Evolutionary conservation across 2,113 vertebrate genomes (phyloP).

Genomic region (Rhineura floridana): DNA sequence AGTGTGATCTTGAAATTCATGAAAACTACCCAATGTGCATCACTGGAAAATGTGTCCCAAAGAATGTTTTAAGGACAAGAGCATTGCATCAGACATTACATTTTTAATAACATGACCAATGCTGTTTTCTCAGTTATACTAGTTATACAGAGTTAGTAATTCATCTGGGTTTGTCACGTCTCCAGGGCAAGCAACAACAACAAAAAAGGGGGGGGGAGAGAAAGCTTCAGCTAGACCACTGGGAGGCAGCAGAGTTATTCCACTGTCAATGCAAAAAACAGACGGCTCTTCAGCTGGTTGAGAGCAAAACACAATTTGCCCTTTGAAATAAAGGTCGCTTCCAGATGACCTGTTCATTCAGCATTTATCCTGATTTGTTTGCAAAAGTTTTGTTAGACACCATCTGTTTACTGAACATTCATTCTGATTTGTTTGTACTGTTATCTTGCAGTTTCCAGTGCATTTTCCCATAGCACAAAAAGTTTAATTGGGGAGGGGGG

Average conservation of each 20-base stretch:
- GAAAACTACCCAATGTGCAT: not conserved
- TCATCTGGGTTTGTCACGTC: not conserved
- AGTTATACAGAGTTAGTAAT: not conserved
- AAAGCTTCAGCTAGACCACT: not conserved
- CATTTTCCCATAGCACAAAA: too few species aligned
- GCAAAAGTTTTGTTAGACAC: too few species aligned
- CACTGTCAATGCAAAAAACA: not conserved
- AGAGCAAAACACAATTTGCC: not conserved
- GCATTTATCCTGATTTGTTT: too few species aligned
- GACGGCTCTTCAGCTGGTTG: not conserved
- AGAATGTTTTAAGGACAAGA: not conserved
- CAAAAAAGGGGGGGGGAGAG: not conserved
- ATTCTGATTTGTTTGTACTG: too few species aligned
- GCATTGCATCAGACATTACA: not conserved
- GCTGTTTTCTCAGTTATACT: too few species aligned
- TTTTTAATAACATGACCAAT: not conserved
- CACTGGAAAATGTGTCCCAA: not conserved
- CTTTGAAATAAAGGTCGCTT: not conserved
- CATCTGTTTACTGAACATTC: too few species aligned
- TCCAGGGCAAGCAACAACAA: not conserved
- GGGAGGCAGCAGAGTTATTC: slow-evolving; percentile 23
- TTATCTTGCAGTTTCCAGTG: too few species aligned
- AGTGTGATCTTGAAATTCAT: not conserved
- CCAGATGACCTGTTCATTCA: too few species aligned
- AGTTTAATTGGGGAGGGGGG: too few species aligned